Conservation (phyloP, 2,888 invertebrate genomes). For the Nysson spinosus region DNA sequence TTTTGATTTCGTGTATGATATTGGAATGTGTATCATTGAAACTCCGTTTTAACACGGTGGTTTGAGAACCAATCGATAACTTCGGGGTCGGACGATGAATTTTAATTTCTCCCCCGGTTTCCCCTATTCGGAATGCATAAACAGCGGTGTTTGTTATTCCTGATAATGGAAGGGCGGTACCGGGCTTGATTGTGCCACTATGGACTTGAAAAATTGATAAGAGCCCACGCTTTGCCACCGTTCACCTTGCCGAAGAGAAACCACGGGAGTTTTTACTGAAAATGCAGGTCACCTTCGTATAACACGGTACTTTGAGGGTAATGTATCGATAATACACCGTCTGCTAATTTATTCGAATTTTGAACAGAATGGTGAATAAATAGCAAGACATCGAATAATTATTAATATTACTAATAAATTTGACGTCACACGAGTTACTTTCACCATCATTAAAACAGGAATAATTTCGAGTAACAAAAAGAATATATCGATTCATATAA, state of each 20-base stretch:
- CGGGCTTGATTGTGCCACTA: slow-evolving; percentile 21
- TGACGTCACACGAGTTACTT: too few relatives aligned
- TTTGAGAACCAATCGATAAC: slow-evolving; percentile 47
- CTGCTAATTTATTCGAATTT: too few relatives aligned
- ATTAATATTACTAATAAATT: too few relatives aligned
- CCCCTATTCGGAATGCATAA: slow-evolving; percentile 50
- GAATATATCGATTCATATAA: too few relatives aligned
- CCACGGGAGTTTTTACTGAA: neutral
- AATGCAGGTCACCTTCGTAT: neutral
- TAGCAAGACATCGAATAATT: too few relatives aligned
- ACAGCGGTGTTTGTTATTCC: slow-evolving; percentile 58
- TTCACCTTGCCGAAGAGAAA: neutral
- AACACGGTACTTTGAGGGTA: too few relatives aligned
- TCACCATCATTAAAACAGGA: too few relatives aligned
- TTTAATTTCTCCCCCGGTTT: slow-evolving; percentile 65
- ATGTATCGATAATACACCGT: too few relatives aligned
- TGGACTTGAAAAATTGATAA: slow-evolving; percentile 29
- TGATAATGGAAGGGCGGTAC: slow-evolving; percentile 50
- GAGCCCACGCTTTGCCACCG: slow-evolving; percentile 15
- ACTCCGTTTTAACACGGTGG: slow-evolving; percentile 18
- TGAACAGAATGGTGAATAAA: too few relatives aligned
- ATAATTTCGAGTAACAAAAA: too few relatives aligned
- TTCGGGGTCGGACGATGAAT: slow-evolving; percentile 62
- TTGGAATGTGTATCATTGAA: slow-evolving; percentile 30
- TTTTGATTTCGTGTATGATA: neutral